Evolutionary conservation across 2,888 invertebrate species (phyloP).

Genomic region (Euproctis similis): DNA sequence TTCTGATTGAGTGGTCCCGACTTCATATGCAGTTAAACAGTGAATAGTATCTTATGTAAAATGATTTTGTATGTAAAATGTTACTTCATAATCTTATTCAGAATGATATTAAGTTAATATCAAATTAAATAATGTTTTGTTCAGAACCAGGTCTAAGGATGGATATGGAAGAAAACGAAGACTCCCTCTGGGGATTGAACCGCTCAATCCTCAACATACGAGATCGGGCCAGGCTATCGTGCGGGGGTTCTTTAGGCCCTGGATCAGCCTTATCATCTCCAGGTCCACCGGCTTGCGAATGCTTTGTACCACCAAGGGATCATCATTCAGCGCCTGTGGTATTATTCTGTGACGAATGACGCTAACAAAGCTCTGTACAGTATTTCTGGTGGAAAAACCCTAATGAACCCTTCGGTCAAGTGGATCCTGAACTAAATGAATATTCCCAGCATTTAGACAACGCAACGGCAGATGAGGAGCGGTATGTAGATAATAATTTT

Average conservation of each 20-base stretch:
- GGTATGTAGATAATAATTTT: conserved; percentile 7
- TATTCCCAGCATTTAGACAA: too few relatives aligned
- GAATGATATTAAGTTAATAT: too few relatives aligned
- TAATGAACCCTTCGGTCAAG: conserved; percentile 8
- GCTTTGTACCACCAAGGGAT: conserved; percentile 58
- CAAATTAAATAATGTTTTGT: too few relatives aligned
- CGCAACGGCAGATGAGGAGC: background rate
- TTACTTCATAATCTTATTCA: too few relatives aligned
- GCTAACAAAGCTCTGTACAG: conserved; percentile 37
- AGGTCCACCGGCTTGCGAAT: conserved; percentile 61
- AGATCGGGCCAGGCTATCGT: conserved; percentile 58
- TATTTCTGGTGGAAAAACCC: conserved; percentile 26
- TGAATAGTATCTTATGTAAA: too few relatives aligned
- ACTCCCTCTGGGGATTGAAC: conserved; percentile 42
- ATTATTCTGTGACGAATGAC: conserved; percentile 75
- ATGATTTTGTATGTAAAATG: too few relatives aligned
- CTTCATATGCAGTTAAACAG: too few relatives aligned
- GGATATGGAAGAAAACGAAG: conserved; percentile 29
- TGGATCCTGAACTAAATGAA: too few relatives aligned
- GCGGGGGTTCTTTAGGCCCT: conserved; percentile 55
- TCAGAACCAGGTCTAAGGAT: conserved; percentile 44
- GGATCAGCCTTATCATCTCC: conserved; percentile 62
- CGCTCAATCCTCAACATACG: conserved; percentile 51
- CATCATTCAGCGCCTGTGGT: conserved; percentile 79
- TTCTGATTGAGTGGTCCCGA: too few relatives aligned